Conservation (phyloP, 2,113 vertebrate species). For the Triplophysa tibetana region DNA sequence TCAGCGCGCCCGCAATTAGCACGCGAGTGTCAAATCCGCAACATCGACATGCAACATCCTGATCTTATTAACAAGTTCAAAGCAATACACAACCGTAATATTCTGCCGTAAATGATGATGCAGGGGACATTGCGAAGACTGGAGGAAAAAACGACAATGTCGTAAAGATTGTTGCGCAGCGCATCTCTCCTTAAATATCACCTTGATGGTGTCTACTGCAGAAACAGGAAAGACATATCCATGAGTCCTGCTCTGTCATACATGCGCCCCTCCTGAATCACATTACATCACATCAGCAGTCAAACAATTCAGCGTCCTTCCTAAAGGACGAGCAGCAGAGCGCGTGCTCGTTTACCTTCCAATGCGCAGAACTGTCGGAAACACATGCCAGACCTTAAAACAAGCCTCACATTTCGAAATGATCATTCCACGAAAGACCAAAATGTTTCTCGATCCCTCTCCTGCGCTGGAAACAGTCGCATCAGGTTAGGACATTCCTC, state of each 20-base stretch:
- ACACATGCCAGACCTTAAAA: neutral
- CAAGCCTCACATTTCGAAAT: neutral
- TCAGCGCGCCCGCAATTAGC: constrained; percentile 35
- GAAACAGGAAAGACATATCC: neutral
- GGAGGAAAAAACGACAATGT: constrained; percentile 21
- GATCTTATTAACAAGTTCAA: neutral
- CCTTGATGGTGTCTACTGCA: constrained; percentile 5
- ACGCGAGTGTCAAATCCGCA: constrained; percentile 34
- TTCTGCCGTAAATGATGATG: neutral
- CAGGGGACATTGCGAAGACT: too few species aligned
- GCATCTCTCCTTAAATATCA: neutral
- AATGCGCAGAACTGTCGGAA: constrained; percentile 9
- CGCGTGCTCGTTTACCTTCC: constrained; percentile 27
- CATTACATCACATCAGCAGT: constrained; percentile 40
- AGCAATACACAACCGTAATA: neutral
- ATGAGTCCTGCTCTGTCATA: neutral
- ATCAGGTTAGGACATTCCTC: neutral
- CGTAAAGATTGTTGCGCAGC: constrained; percentile 9
- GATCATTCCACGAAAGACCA: neutral
- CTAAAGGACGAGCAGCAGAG: constrained; percentile 42
- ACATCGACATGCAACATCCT: constrained; percentile 23
- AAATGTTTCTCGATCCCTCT: neutral
- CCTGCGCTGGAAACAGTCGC: neutral
- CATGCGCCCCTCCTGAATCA: constrained; percentile 41
- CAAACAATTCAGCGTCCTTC: constrained; percentile 46